These are phyloP conservation scores for Thryonomys swinderianus DNA, from an alignment of 2,113 vertebrate species.

Conservation along the genomic window DNA sequence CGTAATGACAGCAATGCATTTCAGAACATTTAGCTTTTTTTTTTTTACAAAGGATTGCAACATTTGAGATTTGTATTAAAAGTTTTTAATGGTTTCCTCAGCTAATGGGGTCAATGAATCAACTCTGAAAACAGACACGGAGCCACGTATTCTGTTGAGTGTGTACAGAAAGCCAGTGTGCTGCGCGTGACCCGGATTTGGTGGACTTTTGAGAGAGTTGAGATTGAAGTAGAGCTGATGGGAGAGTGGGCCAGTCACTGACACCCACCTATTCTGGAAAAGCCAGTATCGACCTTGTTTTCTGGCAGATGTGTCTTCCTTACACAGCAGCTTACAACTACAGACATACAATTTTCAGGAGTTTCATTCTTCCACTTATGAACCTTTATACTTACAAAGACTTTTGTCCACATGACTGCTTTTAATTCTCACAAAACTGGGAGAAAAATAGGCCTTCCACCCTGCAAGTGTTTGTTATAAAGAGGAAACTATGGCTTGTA, in stretches of 20 bases:
- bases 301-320: neutral
- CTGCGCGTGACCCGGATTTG: neutral
- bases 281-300: neutral
- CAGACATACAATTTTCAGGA: neutral
- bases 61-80: neutral
- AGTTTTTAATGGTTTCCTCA: neutral
- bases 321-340: neutral
- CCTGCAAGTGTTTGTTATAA: neutral
- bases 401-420: neutral
- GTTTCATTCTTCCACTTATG: neutral
- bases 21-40: neutral
- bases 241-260: neutral
- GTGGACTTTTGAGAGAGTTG: neutral
- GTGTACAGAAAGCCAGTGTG: neutral
- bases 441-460: neutral
- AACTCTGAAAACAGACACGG: neutral
- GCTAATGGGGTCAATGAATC: neutral
- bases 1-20: neutral
- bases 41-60: neutral
- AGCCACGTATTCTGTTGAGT: neutral
- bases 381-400: neutral
- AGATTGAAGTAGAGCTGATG: neutral
- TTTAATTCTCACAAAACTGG: constrained; percentile 14
- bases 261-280: neutral
- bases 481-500: neutral